Evolutionary conservation across 2,797 vertebrate genomes (phyloP), one percentile per base, ranked within the genome.

Genomic region (Tolypeutes matacus): DNA sequence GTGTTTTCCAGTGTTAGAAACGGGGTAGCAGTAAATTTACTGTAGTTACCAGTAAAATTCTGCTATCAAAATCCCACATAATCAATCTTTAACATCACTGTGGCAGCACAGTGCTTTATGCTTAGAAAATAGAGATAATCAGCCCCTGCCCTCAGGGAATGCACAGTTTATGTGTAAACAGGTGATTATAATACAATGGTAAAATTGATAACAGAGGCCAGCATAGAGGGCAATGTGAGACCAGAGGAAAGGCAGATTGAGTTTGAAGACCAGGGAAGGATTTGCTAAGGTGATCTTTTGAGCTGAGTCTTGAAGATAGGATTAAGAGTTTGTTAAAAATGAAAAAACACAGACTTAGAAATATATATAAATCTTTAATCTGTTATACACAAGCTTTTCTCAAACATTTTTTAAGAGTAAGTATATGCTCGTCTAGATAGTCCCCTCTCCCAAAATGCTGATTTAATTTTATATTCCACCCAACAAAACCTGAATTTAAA

Each of bases 401-500:
- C 75, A 89, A 70, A 84, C 39, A 29, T 67, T 53, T 75, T 90
- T 80, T 86, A 93, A 90, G 81, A 93, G 77, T 4, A 84, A 76
- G 72, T 53, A 85, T 7, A 53, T 36, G 62, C 27, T 46, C 82
- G 15, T 56, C 31, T 51, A 56, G 65, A 20, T 93, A 81, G 31
- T 72, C 62, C 2, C 21, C 34, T 53, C 31, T 20, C 34, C 36
- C 62, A 78, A 65, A 95, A 85, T 29, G 34, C 36, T 85, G 51
- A 86, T 65, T 83, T 89, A 82, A 65, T 73, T 64, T 88, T 69
- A 87, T 21, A 77, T 90, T 89, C 82, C 23, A 51, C 27, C 46
- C 25, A 81, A 69, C 62, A 81, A 92, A 88, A 62, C 21, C 10
- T 78, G 64, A 21, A 25, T 67, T 46, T 70, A 92, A 42, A 39